A percentile compares a stretch with the other conserved stretches of the same genome.
Conservation (phyloP, 2,888 invertebrate species). For the Disparrhopalites patrizii region DNA sequence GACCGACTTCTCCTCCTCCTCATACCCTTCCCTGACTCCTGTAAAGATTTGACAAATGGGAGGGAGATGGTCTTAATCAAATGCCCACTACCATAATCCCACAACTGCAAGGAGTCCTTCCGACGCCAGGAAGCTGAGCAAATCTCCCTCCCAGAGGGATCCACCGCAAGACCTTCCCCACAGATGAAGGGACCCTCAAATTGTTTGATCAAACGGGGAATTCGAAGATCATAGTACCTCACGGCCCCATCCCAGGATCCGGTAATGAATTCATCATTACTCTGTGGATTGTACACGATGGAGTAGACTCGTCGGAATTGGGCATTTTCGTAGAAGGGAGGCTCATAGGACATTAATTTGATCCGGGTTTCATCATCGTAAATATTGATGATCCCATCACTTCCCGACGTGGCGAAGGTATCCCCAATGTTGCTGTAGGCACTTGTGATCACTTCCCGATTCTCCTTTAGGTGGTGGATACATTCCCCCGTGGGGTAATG, state of each 20-base stretch:
- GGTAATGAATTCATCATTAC: conserved; percentile 60
- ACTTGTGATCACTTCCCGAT: conserved; percentile 62
- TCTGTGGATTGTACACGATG: conserved; percentile 62
- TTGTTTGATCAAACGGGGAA: conserved; percentile 59
- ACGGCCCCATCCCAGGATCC: conserved; percentile 66
- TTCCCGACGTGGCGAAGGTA: conserved; percentile 61
- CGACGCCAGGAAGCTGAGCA: conserved; percentile 64
- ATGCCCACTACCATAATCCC: conserved; percentile 65
- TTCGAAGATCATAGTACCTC: conserved; percentile 66
- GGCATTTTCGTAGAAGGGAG: conserved; percentile 37
- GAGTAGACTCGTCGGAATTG: conserved; percentile 57
- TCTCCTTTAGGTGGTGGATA: conserved; percentile 63
- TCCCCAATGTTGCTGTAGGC: conserved; percentile 61
- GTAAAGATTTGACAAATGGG: background rate
- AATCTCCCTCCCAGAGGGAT: conserved; percentile 61
- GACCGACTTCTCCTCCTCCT: background rate
- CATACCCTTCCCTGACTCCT: background rate
- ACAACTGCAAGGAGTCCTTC: conserved; percentile 60
- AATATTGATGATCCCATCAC: conserved; percentile 61
- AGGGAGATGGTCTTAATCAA: conserved; percentile 52
- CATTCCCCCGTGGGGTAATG: conserved; percentile 63
- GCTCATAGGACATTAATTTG: conserved; percentile 29
- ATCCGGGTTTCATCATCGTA: conserved; percentile 63
- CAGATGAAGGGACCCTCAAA: conserved; percentile 62
- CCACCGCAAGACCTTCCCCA: conserved; percentile 65